Percentiles rank a stretch among this genome's conserved stretches.
These are phyloP conservation scores for Boloria selene DNA, from an alignment of 2,888 invertebrate species.

Conservation along the genomic window DNA sequence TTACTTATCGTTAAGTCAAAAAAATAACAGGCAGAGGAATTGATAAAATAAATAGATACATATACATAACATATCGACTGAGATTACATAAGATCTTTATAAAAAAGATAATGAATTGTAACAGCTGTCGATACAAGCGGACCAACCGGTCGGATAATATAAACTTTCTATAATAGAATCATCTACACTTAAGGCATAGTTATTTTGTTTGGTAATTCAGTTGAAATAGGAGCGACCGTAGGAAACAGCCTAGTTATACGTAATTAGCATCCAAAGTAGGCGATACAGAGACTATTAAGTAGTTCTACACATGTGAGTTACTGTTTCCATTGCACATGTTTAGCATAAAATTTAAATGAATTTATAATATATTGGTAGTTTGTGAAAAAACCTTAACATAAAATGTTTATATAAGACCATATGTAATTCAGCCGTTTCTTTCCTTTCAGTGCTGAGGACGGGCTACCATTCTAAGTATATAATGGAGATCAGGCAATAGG, in stretches of 20 bases:
- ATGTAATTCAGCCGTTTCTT: no score
- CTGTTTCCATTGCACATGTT: conserved; percentile 30
- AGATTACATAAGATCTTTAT: conserved; percentile 22
- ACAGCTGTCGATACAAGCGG: conserved; percentile 20
- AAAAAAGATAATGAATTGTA: conserved; percentile 28
- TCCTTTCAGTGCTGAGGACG: no score
- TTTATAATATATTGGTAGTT: not conserved
- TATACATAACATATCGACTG: conserved; percentile 4
- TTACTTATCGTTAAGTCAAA: not conserved
- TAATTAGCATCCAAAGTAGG: conserved; percentile 73
- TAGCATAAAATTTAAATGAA: conserved; percentile 4
- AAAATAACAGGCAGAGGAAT: not conserved
- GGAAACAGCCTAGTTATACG: conserved; percentile 66
- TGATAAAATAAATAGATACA: not conserved
- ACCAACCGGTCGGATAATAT: conserved; percentile 27
- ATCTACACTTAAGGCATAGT: conserved; percentile 41
- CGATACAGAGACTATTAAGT: conserved; percentile 48
- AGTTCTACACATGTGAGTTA: conserved; percentile 42
- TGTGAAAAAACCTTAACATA: not conserved
- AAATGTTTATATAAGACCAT: no score
- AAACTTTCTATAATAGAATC: conserved; percentile 40
- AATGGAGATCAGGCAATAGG: no score
- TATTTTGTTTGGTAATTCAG: conserved; percentile 53
- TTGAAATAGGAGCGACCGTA: conserved; percentile 45
- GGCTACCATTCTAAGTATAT: no score